Percentiles rank a stretch among this genome's conserved stretches.
Conservation (phyloP, 2,113 vertebrate species). For the Stigmatopora nigra region DNA sequence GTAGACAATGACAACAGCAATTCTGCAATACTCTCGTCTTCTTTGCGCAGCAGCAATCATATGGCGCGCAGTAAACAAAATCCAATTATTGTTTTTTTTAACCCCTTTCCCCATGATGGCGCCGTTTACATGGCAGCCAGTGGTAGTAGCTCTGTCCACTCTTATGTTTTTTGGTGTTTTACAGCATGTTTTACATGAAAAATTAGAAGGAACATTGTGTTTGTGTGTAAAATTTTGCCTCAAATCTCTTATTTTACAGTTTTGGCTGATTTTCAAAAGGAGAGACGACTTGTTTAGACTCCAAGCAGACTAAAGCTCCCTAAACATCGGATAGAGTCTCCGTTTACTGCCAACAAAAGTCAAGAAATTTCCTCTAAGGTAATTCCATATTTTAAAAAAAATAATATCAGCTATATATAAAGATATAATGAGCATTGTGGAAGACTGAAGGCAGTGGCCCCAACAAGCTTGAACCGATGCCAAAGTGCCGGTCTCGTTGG, state of each 20-base stretch:
- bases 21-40: no score
- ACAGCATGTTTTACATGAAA: no score
- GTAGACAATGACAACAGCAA: conserved; percentile 34
- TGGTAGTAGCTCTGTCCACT: no score
- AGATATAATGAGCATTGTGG: neutral
- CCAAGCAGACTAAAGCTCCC: conserved; percentile 54
- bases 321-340: conserved; percentile 37
- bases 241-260: conserved; percentile 29
- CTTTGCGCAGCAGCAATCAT: no score
- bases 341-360: conserved; percentile 49
- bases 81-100: no score
- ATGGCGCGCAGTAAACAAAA: no score
- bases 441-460: neutral
- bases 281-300: conserved; percentile 46
- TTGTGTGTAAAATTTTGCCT: conserved; percentile 23
- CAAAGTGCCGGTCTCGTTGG: neutral
- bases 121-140: no score
- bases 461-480: neutral
- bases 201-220: no score
- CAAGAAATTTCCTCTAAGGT: conserved; percentile 31
- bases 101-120: no score
- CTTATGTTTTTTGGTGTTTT: no score
- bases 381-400: neutral
- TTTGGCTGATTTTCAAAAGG: conserved; percentile 34
- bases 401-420: neutral